Conservation (phyloP, 1,140 invertebrate genomes). For the Lepidurus packardi region DNA sequence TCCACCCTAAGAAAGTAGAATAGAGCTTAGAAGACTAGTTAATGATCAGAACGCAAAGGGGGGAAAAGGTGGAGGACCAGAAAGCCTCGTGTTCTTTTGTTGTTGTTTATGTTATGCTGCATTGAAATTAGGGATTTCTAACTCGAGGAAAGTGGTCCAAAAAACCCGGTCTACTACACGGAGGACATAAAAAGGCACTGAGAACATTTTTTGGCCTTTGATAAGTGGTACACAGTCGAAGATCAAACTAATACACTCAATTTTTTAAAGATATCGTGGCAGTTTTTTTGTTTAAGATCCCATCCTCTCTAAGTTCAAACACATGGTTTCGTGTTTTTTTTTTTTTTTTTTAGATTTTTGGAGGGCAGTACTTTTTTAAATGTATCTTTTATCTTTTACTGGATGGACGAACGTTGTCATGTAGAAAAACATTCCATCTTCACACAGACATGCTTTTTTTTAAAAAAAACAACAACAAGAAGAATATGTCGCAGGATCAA, state of each 20-base stretch:
- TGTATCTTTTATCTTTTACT: neutral
- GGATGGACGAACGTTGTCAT: neutral
- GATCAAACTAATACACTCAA: neutral
- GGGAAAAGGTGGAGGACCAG: neutral
- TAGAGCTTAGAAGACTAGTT: neutral
- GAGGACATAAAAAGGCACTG: constrained; percentile 21
- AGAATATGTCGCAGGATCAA: neutral
- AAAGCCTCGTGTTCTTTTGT: neutral
- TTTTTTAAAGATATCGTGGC: neutral
- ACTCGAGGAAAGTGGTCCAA: constrained; percentile 9
- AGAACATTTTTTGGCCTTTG: constrained; percentile 14
- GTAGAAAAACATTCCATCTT: neutral
- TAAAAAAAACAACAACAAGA: neutral
- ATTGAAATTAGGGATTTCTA: neutral
- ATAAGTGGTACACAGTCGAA: neutral
- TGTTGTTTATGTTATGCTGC: neutral
- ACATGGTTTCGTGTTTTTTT: neutral
- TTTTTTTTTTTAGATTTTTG: too few relatives aligned
- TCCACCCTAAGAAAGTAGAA: neutral
- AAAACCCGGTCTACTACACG: constrained; percentile 21
- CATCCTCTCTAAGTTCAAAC: neutral
- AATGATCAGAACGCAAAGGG: neutral
- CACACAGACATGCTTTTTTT: neutral
- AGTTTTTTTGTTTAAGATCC: neutral
- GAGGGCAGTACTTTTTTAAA: neutral